A percentile compares a stretch with the other conserved stretches of the same genome.
phyloP scores from a whole-genome alignment of 2,113 vertebrate species.

The Neoarius graeffei region DNA sequence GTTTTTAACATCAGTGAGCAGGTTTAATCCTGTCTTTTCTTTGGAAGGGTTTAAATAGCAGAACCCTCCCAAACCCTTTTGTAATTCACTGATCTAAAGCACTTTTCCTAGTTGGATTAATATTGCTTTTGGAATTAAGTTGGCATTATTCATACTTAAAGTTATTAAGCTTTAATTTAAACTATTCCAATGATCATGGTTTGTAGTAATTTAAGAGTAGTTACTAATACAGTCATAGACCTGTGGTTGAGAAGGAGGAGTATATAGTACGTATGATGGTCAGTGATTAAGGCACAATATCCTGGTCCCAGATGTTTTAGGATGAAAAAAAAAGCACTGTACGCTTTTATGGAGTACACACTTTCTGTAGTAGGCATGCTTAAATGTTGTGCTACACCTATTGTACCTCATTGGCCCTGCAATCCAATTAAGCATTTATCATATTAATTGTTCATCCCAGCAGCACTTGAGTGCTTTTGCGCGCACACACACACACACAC shows the following conservation, averaged over 20 bases:
- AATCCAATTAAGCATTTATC: slow-evolving; percentile 17
- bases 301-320: not conserved
- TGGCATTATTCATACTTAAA: not conserved
- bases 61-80: not conserved
- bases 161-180: not conserved
- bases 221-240: not conserved
- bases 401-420: slow-evolving; percentile 32
- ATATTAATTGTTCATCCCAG: slow-evolving; percentile 12
- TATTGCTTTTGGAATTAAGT: not conserved
- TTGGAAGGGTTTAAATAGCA: not conserved
- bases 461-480: not conserved
- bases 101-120: not conserved
- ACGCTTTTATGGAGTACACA: not conserved
- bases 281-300: not conserved
- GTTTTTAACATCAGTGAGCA: no score
- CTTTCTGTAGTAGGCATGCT: not conserved
- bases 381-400: slow-evolving; percentile 17
- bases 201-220: not conserved
- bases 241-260: not conserved
- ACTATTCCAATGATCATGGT: not conserved
- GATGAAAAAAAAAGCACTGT: not conserved
- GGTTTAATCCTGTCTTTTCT: not conserved
- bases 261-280: not conserved
- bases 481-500: not conserved
- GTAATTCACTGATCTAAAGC: not conserved